Conservation (phyloP, 2,888 invertebrate genomes). For the Sinelater perroti region DNA sequence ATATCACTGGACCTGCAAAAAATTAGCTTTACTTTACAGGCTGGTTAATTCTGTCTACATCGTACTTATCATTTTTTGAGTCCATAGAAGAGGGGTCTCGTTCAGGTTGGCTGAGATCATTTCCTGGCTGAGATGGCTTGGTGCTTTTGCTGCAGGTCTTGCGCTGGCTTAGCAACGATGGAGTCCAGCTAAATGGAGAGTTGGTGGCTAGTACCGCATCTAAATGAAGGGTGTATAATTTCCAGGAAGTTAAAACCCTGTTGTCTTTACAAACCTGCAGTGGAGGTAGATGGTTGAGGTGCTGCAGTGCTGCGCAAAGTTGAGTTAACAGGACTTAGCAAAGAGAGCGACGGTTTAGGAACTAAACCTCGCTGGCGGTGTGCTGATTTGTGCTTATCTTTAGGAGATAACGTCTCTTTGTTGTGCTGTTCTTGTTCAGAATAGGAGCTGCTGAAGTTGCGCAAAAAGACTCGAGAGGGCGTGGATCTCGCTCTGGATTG, state of each 20-base stretch:
- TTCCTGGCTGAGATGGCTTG: slow-evolving; percentile 42
- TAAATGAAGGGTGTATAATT: too few species aligned
- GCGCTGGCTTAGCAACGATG: slow-evolving; percentile 54
- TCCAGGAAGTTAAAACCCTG: too few species aligned
- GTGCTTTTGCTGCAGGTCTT: slow-evolving; percentile 46
- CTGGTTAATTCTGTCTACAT: not conserved
- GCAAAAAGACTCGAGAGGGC: slow-evolving; percentile 57
- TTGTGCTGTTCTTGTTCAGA: slow-evolving; percentile 55
- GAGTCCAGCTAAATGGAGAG: slow-evolving; percentile 58
- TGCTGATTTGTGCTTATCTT: slow-evolving; percentile 25
- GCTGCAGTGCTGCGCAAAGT: slow-evolving; percentile 28
- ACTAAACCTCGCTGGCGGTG: slow-evolving; percentile 23
- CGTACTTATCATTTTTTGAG: slow-evolving; percentile 14
- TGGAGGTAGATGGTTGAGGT: slow-evolving; percentile 42
- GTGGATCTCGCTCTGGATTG: slow-evolving; percentile 23
- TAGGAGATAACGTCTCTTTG: slow-evolving; percentile 14
- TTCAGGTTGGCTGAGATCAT: slow-evolving; percentile 53
- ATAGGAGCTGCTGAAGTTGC: slow-evolving; percentile 57
- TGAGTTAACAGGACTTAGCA: slow-evolving; percentile 15
- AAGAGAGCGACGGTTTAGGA: slow-evolving; percentile 32
- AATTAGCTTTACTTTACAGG: not conserved
- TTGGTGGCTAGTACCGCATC: slow-evolving; percentile 28
- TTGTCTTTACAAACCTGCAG: slow-evolving; percentile 42
- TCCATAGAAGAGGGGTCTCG: slow-evolving; percentile 47
- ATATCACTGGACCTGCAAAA: slow-evolving; percentile 22